phyloP scores from a whole-genome alignment of 2,797 vertebrate species.

The Melanogrammus aeglefinus region DNA sequence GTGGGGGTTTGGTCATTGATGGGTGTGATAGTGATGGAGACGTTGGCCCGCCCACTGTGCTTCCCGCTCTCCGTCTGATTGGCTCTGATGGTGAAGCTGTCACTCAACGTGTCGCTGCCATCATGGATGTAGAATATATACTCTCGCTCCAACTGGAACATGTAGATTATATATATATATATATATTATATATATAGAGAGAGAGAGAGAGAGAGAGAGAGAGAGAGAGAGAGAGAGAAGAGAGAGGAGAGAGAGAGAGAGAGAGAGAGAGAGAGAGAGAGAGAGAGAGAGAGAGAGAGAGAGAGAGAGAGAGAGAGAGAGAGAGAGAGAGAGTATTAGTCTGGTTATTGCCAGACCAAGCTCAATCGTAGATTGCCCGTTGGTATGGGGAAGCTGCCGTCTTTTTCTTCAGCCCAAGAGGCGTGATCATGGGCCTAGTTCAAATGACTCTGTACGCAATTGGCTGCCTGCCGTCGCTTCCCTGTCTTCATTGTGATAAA shows the following conservation, averaged over 20 bases:
- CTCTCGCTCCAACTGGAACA: conserved; percentile 78
- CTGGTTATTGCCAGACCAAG: no score
- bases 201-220: no score
- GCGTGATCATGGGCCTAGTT: no score
- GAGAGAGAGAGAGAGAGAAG: not conserved
- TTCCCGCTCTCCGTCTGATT: conserved; percentile 81
- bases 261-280: not conserved
- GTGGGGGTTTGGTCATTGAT: conserved; percentile 84
- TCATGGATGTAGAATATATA: conserved; percentile 86
- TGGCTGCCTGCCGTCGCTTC: no score
- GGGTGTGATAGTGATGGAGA: conserved; percentile 75
- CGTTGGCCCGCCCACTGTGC: conserved; percentile 74
- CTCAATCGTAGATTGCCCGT: no score
- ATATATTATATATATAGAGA: conserved; percentile 11
- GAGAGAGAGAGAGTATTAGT: not conserved
- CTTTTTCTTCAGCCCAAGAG: no score
- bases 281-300: no score
- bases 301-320: not conserved
- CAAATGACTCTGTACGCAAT: no score
- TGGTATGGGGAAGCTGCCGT: no score
- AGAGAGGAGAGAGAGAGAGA: not conserved
- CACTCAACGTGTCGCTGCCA: conserved; percentile 76
- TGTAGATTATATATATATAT: conserved; percentile 13
- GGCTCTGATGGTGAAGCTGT: conserved; percentile 83
- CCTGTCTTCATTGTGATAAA: no score